Evolutionary conservation across 2,797 vertebrate species (phyloP).

Genomic region (Anguilla anguilla): DNA sequence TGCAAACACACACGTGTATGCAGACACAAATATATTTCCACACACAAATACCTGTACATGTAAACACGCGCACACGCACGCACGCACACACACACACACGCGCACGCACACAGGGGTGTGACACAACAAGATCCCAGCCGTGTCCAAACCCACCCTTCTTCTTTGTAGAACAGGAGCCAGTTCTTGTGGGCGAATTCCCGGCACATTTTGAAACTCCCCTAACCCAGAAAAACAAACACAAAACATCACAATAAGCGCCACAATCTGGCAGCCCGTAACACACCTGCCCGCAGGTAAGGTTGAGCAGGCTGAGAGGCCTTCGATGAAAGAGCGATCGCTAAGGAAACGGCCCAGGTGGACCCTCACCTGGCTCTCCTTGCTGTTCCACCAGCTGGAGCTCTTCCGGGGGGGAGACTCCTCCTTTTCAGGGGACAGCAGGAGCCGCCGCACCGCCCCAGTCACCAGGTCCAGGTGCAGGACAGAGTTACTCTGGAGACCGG

Average conservation of each 20-base stretch:
- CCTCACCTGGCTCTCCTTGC: conserved; percentile 79
- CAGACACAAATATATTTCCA: background rate
- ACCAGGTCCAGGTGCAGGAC: conserved; percentile 85
- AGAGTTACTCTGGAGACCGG: conserved; percentile 77
- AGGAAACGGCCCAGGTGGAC: background rate
- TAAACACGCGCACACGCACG: no score
- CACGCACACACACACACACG: no score
- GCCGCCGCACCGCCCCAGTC: conserved; percentile 76
- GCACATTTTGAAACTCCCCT: conserved; percentile 87
- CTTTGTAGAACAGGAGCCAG: conserved; percentile 94
- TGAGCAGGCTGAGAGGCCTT: background rate
- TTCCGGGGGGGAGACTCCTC: conserved; percentile 64
- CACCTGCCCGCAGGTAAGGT: background rate
- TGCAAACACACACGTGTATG: background rate
- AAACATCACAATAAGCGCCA: no score
- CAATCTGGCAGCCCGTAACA: no score
- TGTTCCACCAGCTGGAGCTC: conserved; percentile 81
- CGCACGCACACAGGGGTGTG: background rate
- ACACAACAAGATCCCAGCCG: background rate
- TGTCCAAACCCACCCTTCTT: conserved; percentile 78
- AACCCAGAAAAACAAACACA: conserved; percentile 17
- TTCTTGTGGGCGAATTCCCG: conserved; percentile 92
- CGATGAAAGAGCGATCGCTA: no score
- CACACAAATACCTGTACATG: background rate
- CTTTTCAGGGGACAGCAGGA: conserved; percentile 72